Evolutionary conservation across 2,888 invertebrate species (phyloP).

Genomic region (Herminia tarsipennalis): DNA sequence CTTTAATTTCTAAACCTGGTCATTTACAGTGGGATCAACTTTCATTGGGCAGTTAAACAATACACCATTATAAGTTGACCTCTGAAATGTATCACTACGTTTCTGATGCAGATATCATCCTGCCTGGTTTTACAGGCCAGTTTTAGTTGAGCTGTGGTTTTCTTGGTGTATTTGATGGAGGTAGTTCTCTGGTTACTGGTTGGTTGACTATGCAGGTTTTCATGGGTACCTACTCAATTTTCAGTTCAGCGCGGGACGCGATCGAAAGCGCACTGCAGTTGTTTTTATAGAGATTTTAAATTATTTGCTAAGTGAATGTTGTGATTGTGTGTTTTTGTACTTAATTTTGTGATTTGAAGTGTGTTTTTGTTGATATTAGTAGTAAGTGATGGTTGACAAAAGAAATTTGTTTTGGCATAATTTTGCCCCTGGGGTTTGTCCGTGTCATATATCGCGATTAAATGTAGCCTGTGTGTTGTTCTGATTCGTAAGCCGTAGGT

Average conservation of each 20-base stretch:
- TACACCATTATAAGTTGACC: constrained; percentile 1
- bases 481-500: too few relatives aligned
- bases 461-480: too few relatives aligned
- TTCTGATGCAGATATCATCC: neutral
- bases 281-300: constrained; percentile 6
- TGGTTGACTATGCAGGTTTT: constrained; percentile 35
- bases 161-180: neutral
- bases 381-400: too few relatives aligned
- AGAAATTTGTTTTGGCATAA: too few relatives aligned
- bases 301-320: too few relatives aligned
- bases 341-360: neutral
- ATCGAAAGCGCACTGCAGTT: constrained; percentile 51
- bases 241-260: constrained; percentile 52
- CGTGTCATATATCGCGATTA: too few relatives aligned
- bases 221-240: constrained; percentile 57
- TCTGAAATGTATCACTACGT: neutral
- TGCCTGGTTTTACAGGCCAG: constrained; percentile 9
- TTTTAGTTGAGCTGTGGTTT: constrained; percentile 2
- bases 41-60: neutral
- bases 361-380: too few relatives aligned
- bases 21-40: neutral
- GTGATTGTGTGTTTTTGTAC: neutral
- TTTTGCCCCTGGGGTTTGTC: too few relatives aligned
- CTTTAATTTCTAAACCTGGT: neutral
- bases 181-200: constrained; percentile 38